phyloP scores from a whole-genome alignment of 1,140 invertebrate genomes.

The Dendroctonus valens region DNA sequence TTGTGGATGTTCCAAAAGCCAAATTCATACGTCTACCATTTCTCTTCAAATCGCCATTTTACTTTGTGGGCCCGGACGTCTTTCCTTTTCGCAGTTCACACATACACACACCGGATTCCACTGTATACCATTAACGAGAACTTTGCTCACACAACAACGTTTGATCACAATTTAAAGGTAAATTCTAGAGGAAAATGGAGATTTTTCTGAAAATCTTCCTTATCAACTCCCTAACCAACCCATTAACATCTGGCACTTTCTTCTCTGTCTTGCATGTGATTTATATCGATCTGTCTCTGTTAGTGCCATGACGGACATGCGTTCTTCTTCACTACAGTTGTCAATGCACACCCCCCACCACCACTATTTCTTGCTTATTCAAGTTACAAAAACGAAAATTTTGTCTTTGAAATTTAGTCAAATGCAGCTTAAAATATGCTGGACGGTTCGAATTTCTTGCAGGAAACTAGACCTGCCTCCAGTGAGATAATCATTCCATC shows the following conservation, averaged over 20 bases:
- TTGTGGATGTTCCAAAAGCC: slow-evolving; percentile 47
- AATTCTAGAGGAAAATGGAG: slow-evolving; percentile 22
- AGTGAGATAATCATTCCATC: no score
- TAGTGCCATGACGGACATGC: background rate
- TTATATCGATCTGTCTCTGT: slow-evolving; percentile 29
- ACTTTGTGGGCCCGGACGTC: slow-evolving; percentile 32
- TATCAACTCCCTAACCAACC: slow-evolving; percentile 39
- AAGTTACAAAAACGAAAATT: no score
- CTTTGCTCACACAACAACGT: background rate
- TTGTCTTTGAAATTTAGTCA: no score
- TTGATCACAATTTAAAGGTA: no score
- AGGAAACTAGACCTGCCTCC: no score
- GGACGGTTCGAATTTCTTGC: no score
- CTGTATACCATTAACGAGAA: background rate
- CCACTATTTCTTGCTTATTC: no score
- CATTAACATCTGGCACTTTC: slow-evolving; percentile 43
- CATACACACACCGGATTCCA: slow-evolving; percentile 4
- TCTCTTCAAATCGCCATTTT: slow-evolving; percentile 45
- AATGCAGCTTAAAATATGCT: no score
- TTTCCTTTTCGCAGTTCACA: slow-evolving; percentile 13
- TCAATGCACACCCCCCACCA: no score
- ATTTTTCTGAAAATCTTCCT: slow-evolving; percentile 35
- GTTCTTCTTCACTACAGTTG: no score
- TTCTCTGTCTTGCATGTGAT: slow-evolving; percentile 31
- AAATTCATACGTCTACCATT: slow-evolving; percentile 40